phyloP scores from a whole-genome alignment of 2,888 invertebrate species.

The Hirtodrosophila cameraria region DNA sequence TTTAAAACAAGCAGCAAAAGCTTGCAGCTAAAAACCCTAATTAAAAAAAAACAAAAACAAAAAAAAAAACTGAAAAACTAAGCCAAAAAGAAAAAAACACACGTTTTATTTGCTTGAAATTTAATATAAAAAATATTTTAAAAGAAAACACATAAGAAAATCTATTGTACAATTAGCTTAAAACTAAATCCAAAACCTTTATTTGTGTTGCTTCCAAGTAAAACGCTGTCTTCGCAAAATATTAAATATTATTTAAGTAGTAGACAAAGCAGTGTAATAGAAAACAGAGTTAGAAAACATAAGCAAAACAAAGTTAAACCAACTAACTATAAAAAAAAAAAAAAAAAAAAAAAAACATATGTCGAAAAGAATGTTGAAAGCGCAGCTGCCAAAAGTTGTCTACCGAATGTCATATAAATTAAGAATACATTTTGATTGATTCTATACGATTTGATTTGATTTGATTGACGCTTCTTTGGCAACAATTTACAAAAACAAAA shows the following conservation, averaged over 20 bases:
- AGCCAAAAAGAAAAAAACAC: slow-evolving; percentile 59
- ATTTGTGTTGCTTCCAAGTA: slow-evolving; percentile 69
- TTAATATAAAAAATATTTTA: slow-evolving; percentile 2
- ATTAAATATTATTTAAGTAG: slow-evolving; percentile 52
- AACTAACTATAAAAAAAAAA: slow-evolving; percentile 7
- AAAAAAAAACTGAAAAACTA: slow-evolving; percentile 35
- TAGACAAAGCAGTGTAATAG: slow-evolving; percentile 23
- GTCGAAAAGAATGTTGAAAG: slow-evolving; percentile 9
- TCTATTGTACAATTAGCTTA: slow-evolving; percentile 46
- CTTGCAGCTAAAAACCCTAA: slow-evolving; percentile 54
- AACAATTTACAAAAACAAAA: slow-evolving; percentile 12
- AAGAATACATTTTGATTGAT: background rate
- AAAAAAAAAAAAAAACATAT: slow-evolving; percentile 8
- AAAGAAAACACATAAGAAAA: slow-evolving; percentile 7
- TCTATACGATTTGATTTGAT: slow-evolving; percentile 11
- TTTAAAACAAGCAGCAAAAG: slow-evolving; percentile 67
- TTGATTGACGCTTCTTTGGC: slow-evolving; percentile 26
- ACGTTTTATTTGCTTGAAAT: slow-evolving; percentile 36
- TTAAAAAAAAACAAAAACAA: slow-evolving; percentile 41
- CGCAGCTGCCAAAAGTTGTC: slow-evolving; percentile 14
- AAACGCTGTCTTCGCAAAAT: slow-evolving; percentile 75
- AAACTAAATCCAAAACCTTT: slow-evolving; percentile 25
- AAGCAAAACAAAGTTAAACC: slow-evolving; percentile 4
- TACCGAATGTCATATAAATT: slow-evolving; percentile 22
- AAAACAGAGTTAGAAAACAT: background rate